Conservation (phyloP, 2,797 vertebrate species). For the Momotus momota region DNA sequence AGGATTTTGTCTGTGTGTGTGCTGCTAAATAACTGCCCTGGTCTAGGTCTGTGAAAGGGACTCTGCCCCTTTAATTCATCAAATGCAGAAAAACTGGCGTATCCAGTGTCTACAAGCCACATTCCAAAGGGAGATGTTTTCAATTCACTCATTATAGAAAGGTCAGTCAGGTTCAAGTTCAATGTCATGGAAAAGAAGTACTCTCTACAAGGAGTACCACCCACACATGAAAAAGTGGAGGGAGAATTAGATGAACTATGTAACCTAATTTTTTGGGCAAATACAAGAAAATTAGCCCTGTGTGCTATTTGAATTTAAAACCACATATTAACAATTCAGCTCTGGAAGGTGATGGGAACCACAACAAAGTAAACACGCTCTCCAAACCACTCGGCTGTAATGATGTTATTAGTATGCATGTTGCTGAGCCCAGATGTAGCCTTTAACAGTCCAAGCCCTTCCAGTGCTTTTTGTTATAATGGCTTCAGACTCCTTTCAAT, state of each 20-base stretch:
- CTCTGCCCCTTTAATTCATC: slow-evolving; percentile 90
- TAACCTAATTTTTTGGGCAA: slow-evolving; percentile 92
- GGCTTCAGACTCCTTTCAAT: slow-evolving; percentile 84
- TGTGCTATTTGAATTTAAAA: slow-evolving; percentile 93
- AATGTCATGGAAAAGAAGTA: slow-evolving; percentile 94
- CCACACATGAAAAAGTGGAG: slow-evolving; percentile 89
- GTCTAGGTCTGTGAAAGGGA: slow-evolving; percentile 78
- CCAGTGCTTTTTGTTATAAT: slow-evolving; percentile 84
- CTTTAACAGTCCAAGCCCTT: slow-evolving; percentile 92
- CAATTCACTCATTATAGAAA: slow-evolving; percentile 98
- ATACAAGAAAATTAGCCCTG: slow-evolving; percentile 91
- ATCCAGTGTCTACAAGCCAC: slow-evolving; percentile 90
- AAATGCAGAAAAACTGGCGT: slow-evolving; percentile 86
- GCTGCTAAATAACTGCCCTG: slow-evolving; percentile 71
- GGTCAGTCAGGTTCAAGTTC: slow-evolving; percentile 97
- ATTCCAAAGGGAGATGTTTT: slow-evolving; percentile 99
- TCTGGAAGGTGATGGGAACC: slow-evolving; percentile 88
- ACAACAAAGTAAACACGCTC: slow-evolving; percentile 92
- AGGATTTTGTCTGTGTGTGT: neutral
- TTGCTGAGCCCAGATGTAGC: slow-evolving; percentile 94
- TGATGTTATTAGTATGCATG: slow-evolving; percentile 96
- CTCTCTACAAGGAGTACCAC: slow-evolving; percentile 88
- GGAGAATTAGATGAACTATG: slow-evolving; percentile 88
- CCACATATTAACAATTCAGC: slow-evolving; percentile 88
- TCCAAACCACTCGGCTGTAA: slow-evolving; percentile 89